Evolutionary conservation across 2,113 vertebrate genomes (phyloP), one percentile per base, ranked within the genome.

Genomic region (Herpetotheres cachinnans): DNA sequence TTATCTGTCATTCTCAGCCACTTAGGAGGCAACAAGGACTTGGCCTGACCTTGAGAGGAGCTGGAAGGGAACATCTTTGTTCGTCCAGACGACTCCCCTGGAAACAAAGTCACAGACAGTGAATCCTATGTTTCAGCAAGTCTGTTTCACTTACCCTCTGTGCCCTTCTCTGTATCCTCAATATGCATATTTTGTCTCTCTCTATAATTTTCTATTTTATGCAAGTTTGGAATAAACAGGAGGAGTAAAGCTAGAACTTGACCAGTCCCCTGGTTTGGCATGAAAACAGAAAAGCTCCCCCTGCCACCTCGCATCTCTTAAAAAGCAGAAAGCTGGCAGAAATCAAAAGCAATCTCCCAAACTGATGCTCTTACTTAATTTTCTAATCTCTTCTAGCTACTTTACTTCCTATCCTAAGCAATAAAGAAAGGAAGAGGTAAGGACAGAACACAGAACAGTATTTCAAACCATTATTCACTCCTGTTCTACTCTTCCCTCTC

Each of bases 81-180:
- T 99, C 99, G 59, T 99, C 98, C 92, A 99, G 97, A 90, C 98
- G 98, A 96, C 98, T 99, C 73, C 99, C 98, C 99, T 99, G 91
- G 69, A 93, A 97, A 95, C 56, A 95, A 82, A 96, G 81, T 58
- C 80, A 95, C 6, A 91, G 55, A 83, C 27, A 92, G 73, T 96
- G 65, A 97, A 94, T 89, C 26, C 26, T 21, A 12, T 42, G 38
- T 40, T 92, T 90, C 24, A 71, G 22, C 3, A 16, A 19, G 20
- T n/a, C 59, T 74, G 13, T 62, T 94, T 93, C 77, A 73, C 50
- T 88, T 81, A 96, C 58, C 63, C 32, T 50, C 17, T 36, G 74
- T 18, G 21, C 77, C 52, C 44, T 95, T 66, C n/a, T 82, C 66
- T 8, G 11, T 17, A 82, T n/a, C 22, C 29, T 46, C 13, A 80